phyloP scores from a whole-genome alignment of 2,113 vertebrate species.

The Pycnonotus jocosus region DNA sequence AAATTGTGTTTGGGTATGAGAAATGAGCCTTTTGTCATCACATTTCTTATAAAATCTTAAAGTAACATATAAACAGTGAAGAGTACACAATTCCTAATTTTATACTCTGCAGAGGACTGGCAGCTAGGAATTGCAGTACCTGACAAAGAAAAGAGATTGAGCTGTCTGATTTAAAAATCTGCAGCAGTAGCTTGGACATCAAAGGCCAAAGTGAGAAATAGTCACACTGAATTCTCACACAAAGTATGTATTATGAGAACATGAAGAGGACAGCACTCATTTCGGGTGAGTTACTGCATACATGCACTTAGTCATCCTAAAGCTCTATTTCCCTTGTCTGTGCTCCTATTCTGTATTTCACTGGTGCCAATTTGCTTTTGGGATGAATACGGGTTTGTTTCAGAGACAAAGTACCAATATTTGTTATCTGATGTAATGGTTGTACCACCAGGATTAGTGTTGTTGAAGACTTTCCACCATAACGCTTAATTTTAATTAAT shows the following conservation, averaged over 20 bases:
- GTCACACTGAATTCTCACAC: background rate
- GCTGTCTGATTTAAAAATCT: background rate
- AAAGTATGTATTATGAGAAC: background rate
- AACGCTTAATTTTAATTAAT: background rate
- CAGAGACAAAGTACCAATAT: background rate
- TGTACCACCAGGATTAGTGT: background rate
- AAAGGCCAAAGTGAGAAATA: background rate
- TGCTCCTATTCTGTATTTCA: background rate
- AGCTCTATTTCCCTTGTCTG: background rate
- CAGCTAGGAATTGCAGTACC: background rate
- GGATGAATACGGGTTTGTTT: background rate
- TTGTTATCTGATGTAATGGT: background rate
- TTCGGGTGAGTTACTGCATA: background rate
- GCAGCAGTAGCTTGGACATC: background rate
- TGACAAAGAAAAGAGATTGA: background rate
- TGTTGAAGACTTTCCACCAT: background rate
- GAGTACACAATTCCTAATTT: background rate
- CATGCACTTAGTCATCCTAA: background rate
- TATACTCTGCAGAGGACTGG: background rate
- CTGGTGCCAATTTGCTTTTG: background rate
- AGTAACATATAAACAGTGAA: background rate
- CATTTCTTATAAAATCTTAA: background rate
- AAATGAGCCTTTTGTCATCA: background rate
- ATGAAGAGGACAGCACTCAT: background rate
- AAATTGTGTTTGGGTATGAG: background rate